Conservation (phyloP, 2,113 vertebrate genomes). For the Martes martes region DNA sequence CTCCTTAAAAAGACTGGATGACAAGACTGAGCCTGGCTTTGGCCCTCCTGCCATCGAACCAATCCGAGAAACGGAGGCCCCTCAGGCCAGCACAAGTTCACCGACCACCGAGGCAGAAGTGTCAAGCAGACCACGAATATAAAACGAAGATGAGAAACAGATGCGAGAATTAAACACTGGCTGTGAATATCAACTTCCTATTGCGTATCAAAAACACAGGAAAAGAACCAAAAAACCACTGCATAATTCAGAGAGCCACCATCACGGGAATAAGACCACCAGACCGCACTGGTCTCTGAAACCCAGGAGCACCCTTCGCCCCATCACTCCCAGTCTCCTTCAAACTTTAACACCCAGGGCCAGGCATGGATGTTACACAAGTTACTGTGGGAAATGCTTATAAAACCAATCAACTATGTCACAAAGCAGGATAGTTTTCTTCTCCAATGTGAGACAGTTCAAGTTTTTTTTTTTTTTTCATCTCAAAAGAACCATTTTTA, state of each 20-base stretch:
- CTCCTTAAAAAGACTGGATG: neutral
- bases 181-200: neutral
- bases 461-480: neutral
- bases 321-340: neutral
- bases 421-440: neutral
- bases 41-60: too few relatives aligned
- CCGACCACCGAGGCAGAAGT: neutral
- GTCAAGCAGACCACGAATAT: neutral
- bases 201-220: neutral
- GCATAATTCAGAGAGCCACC: rapidly evolving
- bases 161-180: neutral
- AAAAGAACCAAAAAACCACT: neutral
- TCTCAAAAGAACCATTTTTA: neutral
- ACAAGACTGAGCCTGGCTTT: neutral
- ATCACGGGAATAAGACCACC: neutral
- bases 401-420: neutral
- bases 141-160: neutral
- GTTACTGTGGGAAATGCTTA: neutral
- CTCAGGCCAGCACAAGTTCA: neutral
- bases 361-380: neutral
- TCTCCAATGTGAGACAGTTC: neutral
- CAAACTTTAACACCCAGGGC: neutral
- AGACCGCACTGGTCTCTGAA: neutral
- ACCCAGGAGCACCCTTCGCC: neutral
- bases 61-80: neutral